Evolutionary conservation across 2,888 invertebrate species (phyloP).

Genomic region (Hipparchia semele): DNA sequence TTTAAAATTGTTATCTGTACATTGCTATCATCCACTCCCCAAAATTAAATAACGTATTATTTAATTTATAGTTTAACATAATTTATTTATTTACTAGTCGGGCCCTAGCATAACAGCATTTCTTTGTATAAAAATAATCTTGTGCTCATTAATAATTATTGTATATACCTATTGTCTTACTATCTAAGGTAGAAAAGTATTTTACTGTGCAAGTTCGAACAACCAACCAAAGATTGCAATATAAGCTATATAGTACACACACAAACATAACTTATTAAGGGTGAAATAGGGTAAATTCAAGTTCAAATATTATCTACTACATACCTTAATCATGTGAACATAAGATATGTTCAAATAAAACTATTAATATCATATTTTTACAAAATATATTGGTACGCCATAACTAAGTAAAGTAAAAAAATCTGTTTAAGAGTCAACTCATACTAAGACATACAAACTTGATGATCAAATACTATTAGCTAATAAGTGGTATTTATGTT

Average conservation of each 20-base stretch:
- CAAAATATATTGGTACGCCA: no score
- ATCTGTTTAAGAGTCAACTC: no score
- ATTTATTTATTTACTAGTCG: constrained; percentile 18
- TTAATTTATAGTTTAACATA: background rate
- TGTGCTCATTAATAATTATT: constrained; percentile 54
- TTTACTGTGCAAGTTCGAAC: constrained; percentile 37
- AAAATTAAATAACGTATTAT: background rate
- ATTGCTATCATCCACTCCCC: background rate
- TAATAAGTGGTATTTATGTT: no score
- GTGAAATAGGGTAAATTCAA: background rate
- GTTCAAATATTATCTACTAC: no score
- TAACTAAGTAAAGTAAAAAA: no score
- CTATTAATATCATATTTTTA: no score
- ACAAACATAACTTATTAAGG: no score
- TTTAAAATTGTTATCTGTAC: background rate
- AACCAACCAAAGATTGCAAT: background rate
- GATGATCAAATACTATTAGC: no score
- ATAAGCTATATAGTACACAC: no score
- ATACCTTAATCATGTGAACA: no score
- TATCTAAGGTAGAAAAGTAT: constrained; percentile 12
- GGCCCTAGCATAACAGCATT: constrained; percentile 56
- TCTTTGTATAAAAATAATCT: constrained; percentile 56
- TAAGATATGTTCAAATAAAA: no score
- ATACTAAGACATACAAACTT: no score
- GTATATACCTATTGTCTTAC: constrained; percentile 36